Evolutionary conservation across 2,888 invertebrate genomes (phyloP).

Genomic region (Eupithecia subfuscata): DNA sequence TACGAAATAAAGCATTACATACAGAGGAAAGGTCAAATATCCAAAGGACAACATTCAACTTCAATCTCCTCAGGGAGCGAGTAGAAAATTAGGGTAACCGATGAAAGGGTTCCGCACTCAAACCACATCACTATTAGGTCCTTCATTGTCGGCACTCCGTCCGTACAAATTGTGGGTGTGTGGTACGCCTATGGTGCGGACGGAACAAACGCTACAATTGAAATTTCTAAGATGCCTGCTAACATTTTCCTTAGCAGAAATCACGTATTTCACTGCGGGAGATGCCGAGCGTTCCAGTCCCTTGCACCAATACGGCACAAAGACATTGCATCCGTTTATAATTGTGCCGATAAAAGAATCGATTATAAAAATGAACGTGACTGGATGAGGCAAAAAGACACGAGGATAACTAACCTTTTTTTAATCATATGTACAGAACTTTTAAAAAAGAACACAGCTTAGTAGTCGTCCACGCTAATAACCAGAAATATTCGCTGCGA

Average conservation of each 20-base stretch:
- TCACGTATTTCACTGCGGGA: conserved; percentile 74
- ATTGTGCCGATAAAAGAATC: conserved; percentile 65
- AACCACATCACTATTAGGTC: conserved; percentile 44
- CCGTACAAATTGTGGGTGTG: conserved; percentile 76
- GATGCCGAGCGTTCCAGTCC: conserved; percentile 59
- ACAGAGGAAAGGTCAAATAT: background rate
- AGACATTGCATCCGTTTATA: conserved; percentile 60
- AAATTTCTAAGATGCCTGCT: conserved; percentile 79
- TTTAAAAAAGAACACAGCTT: background rate
- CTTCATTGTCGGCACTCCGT: conserved; percentile 68
- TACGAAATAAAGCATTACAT: background rate
- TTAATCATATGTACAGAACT: background rate
- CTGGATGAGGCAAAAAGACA: background rate
- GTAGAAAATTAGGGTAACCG: conserved; percentile 13
- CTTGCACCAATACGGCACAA: conserved; percentile 64
- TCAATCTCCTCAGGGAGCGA: conserved; percentile 9
- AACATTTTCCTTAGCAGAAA: conserved; percentile 75
- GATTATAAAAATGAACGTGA: conserved; percentile 19
- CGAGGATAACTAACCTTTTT: background rate
- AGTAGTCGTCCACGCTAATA: no score
- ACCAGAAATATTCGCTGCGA: conserved; percentile 28
- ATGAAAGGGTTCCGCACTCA: conserved; percentile 17
- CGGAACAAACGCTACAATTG: conserved; percentile 78
- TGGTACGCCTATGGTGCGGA: conserved; percentile 55
- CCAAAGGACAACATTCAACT: conserved; percentile 17